A percentile compares a stretch with the other conserved stretches of the same genome.
Conservation (phyloP, 2,888 invertebrate genomes). For the Myathropa florea region DNA sequence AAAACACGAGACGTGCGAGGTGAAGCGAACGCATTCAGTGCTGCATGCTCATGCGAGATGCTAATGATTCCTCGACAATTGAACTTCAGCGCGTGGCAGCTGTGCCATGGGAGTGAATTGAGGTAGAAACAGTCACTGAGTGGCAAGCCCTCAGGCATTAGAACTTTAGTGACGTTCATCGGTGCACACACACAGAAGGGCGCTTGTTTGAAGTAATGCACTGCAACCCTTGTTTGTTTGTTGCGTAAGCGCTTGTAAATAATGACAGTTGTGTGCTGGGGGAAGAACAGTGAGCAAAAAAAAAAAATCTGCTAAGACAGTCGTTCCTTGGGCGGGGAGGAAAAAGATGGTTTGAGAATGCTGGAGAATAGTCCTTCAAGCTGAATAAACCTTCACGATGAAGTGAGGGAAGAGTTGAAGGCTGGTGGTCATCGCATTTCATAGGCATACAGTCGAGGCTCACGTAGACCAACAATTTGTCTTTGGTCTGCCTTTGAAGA, state of each 20-base stretch:
- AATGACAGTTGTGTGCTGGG: conserved; percentile 29
- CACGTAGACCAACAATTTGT: too few species aligned
- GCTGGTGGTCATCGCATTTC: too few species aligned
- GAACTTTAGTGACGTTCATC: not conserved
- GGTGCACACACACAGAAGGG: not conserved
- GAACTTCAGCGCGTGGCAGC: conserved; percentile 17
- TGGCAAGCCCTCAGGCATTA: not conserved
- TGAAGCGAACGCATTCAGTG: conserved; percentile 4
- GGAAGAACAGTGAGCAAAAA: not conserved
- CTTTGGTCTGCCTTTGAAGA: too few species aligned
- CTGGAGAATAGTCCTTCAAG: not conserved
- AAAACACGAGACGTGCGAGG: not conserved
- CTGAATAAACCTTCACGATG: too few species aligned
- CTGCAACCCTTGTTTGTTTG: conserved; percentile 2
- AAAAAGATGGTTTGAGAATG: not conserved
- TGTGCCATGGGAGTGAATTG: not conserved
- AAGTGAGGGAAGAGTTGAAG: too few species aligned
- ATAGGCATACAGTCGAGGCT: too few species aligned
- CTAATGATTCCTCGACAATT: conserved; percentile 38
- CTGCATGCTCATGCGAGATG: conserved; percentile 36
- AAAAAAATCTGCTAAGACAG: not conserved
- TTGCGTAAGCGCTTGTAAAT: conserved; percentile 36
- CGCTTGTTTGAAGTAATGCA: conserved; percentile 13
- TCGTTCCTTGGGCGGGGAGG: not conserved
- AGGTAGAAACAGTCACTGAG: not conserved